Conservation (phyloP, 2,797 vertebrate species). For the Myripristis murdjan region DNA sequence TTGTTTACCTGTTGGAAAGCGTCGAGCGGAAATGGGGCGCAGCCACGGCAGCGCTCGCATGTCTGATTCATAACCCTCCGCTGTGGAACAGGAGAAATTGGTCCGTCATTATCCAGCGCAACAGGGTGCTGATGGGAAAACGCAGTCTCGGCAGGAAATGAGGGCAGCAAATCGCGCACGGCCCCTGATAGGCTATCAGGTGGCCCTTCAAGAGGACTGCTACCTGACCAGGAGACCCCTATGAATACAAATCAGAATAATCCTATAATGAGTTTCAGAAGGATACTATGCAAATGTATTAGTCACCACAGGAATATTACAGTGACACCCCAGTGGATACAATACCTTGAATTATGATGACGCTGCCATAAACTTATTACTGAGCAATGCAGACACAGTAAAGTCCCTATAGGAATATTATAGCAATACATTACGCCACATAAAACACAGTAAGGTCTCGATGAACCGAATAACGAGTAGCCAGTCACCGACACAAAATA, state of each 20-base stretch:
- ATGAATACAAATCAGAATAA: constrained; percentile 6
- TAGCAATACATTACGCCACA: too few relatives aligned
- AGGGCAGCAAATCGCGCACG: neutral
- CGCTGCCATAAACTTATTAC: constrained; percentile 7
- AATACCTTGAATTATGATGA: too few relatives aligned
- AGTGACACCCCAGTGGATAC: too few relatives aligned
- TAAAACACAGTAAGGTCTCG: too few relatives aligned
- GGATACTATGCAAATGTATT: neutral
- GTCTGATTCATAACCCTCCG: constrained; percentile 10
- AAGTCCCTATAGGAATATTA: constrained; percentile 1
- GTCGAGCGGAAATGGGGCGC: constrained; percentile 15
- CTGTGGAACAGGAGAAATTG: neutral
- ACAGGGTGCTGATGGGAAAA: constrained; percentile 59
- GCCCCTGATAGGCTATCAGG: constrained; percentile 30
- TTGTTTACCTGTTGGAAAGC: constrained; percentile 68
- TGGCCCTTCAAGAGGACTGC: constrained; percentile 15
- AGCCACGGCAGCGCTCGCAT: neutral
- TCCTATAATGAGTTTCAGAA: neutral
- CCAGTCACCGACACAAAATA: too few relatives aligned
- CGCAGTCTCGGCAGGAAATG: neutral
- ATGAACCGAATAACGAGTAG: too few relatives aligned
- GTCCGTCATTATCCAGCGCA: constrained; percentile 43
- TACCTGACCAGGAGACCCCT: constrained; percentile 2
- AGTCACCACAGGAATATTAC: too few relatives aligned
- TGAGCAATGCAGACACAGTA: constrained; percentile 23